Base-by-base conservation (phyloP, 1,140 invertebrate genomes). In the Drosophila arawakana region DNA sequence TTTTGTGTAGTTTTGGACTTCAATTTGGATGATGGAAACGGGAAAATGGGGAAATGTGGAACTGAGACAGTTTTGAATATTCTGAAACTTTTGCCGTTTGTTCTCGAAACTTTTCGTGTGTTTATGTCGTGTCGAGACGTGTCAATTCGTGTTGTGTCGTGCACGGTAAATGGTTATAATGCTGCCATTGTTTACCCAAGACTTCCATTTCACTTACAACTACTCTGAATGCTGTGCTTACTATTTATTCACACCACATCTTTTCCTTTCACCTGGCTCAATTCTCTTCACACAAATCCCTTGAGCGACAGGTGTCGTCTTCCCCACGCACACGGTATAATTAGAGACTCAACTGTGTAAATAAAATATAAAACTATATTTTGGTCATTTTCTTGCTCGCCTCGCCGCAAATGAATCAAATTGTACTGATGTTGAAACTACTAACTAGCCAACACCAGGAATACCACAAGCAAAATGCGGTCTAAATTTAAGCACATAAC, bases 141-240 rank as follows among this genome's bases (percentile, higher is more conserved):
- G 67, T 65, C 60, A 46, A 59, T 57, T 54, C 15, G 39, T 21
- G 61, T 52, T 18, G n/a, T 52, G 30, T 55, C 15, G 30, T 62
- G 30, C 82, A 73, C 74, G 73, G 83, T 78, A 68, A 83, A 73
- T 83, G 76, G 78, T 88, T 88, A 88, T 88, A 86, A 73, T 82
- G 69, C 8, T 9, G 4, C 8, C 66, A 71, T 77, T 84, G 65
- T 84, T 82, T 73, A 66, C 66, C 44, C 30, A 41, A 44, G 73
- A 41, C 76, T 78, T 69, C 65, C 73, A 63, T 82, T 69, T 70
- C 47, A 62, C 67, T 52, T 46, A 61, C 44, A 41, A 37, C 34
- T 39, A 67, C 2, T 58, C 18, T 21, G 49, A 10, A 11, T 34
- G 9, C 8, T 18, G 37, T 50, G 34, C 10, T 9, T 21, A 2